Evolutionary conservation across 1,140 invertebrate species (phyloP).

Genomic region (Drosophila sechellia): DNA sequence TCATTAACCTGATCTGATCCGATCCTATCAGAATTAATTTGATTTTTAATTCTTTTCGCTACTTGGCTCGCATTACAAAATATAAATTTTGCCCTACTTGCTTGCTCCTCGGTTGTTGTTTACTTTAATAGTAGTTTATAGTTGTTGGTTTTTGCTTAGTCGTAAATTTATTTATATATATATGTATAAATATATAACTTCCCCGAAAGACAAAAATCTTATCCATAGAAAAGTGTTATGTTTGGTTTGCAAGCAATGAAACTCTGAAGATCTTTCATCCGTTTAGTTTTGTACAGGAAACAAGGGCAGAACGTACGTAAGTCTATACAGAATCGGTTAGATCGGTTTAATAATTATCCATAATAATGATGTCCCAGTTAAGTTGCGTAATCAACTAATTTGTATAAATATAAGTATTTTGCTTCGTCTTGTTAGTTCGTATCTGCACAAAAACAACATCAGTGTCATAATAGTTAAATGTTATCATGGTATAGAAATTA

Average conservation of each 20-base stretch:
- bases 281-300: slow-evolving; percentile 38
- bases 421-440: not conserved
- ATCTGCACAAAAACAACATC: slow-evolving; percentile 19
- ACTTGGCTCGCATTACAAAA: slow-evolving; percentile 27
- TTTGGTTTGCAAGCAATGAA: slow-evolving; percentile 38
- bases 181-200: slow-evolving; percentile 24
- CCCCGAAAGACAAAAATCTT: slow-evolving; percentile 19
- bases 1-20: slow-evolving; percentile 23
- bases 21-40: slow-evolving; percentile 8
- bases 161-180: slow-evolving; percentile 27
- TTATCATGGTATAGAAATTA: slow-evolving; percentile 34
- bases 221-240: slow-evolving; percentile 11
- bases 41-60: slow-evolving; percentile 28
- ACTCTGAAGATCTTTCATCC: slow-evolving; percentile 18
- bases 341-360: slow-evolving; percentile 29
- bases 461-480: slow-evolving; percentile 19
- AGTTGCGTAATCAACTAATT: slow-evolving; percentile 44
- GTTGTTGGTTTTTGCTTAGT: slow-evolving; percentile 41
- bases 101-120: slow-evolving; percentile 16
- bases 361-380: slow-evolving; percentile 46
- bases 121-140: slow-evolving; percentile 37
- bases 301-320: slow-evolving; percentile 9
- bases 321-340: slow-evolving; percentile 31
- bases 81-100: slow-evolving; percentile 11
- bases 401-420: slow-evolving; percentile 39